Evolutionary conservation across 1,140 invertebrate genomes (phyloP).

Genomic region (Drosophila tsacasi): DNA sequence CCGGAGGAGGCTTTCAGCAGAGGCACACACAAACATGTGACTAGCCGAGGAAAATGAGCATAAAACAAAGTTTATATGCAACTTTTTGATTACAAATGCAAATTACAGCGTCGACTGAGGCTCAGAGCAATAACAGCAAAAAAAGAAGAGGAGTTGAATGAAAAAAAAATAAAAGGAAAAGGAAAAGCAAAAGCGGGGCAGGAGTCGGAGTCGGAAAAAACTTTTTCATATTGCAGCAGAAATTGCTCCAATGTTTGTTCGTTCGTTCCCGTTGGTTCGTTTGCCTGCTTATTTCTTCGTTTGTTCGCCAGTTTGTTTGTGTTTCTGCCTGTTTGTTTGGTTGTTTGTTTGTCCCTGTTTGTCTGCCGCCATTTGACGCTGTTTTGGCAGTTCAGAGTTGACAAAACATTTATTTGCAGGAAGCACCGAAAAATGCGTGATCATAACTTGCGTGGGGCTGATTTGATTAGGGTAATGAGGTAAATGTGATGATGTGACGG

Average conservation of each 20-base stretch:
- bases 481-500: conserved; percentile 22
- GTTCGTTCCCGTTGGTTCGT: conserved; percentile 51
- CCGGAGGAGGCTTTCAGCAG: conserved; percentile 22
- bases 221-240: conserved; percentile 76
- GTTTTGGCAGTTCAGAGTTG: conserved; percentile 74
- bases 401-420: conserved; percentile 77
- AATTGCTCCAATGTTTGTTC: conserved; percentile 79
- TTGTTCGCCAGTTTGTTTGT: conserved; percentile 36
- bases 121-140: conserved; percentile 32
- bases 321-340: conserved; percentile 20
- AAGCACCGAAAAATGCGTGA: conserved; percentile 57
- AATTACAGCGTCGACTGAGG: conserved; percentile 70
- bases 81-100: conserved; percentile 84
- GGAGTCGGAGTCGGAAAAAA: conserved; percentile 32
- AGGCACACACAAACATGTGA: conserved; percentile 15
- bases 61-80: conserved; percentile 81
- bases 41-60: conserved; percentile 72
- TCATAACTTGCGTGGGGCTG: conserved; percentile 46
- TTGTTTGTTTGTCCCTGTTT: conserved; percentile 26
- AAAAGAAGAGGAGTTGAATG: conserved; percentile 8
- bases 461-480: conserved; percentile 31
- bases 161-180: background rate
- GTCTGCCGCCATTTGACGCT: conserved; percentile 42
- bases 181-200: conserved; percentile 8
- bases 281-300: conserved; percentile 30